phyloP scores from a whole-genome alignment of 2,797 vertebrate genomes.

The Semotilus atromaculatus region DNA sequence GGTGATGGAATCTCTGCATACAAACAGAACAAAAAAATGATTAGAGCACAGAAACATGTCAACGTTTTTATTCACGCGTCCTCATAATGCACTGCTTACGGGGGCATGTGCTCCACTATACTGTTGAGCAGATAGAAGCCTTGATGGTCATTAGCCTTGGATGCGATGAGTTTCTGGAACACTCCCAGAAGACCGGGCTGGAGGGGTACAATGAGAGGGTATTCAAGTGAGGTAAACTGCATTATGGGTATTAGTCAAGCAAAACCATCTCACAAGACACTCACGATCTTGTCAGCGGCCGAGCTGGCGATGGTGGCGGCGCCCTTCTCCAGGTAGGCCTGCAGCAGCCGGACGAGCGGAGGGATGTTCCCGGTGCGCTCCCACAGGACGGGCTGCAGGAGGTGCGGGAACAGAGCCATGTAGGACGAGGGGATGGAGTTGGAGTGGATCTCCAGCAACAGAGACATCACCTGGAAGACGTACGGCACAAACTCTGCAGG shows the following conservation, averaged over 20 bases:
- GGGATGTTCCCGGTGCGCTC: slow-evolving; percentile 97
- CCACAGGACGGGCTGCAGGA: slow-evolving; percentile 95
- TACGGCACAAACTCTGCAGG: slow-evolving; percentile 95
- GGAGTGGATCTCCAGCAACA: slow-evolving; percentile 96
- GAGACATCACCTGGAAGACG: slow-evolving; percentile 99
- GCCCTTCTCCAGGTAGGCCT: slow-evolving; percentile 93
- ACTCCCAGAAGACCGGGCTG: slow-evolving; percentile 96
- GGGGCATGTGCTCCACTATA: slow-evolving; percentile 95
- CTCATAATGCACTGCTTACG: slow-evolving; percentile 78
- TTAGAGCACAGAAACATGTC: not conserved
- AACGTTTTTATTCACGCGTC: not conserved
- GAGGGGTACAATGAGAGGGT: slow-evolving; percentile 2
- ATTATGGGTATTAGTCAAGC: not conserved
- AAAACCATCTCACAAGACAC: slow-evolving; percentile 54
- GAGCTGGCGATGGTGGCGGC: slow-evolving; percentile 84
- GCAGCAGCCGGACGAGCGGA: slow-evolving; percentile 94
- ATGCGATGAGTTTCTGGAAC: slow-evolving; percentile 98
- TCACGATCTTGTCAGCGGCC: slow-evolving; percentile 95
- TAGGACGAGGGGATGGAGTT: slow-evolving; percentile 91
- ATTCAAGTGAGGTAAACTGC: not conserved
- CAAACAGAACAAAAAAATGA: not conserved
- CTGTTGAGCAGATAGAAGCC: slow-evolving; percentile 98
- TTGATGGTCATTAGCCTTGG: slow-evolving; percentile 98
- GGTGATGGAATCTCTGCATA: slow-evolving; percentile 86
- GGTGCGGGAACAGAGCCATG: slow-evolving; percentile 96